A percentile compares a stretch with the other conserved stretches of the same genome.
These are phyloP conservation scores for Hestina assimilis DNA, from an alignment of 1,140 invertebrate genomes.

Conservation along the genomic window DNA sequence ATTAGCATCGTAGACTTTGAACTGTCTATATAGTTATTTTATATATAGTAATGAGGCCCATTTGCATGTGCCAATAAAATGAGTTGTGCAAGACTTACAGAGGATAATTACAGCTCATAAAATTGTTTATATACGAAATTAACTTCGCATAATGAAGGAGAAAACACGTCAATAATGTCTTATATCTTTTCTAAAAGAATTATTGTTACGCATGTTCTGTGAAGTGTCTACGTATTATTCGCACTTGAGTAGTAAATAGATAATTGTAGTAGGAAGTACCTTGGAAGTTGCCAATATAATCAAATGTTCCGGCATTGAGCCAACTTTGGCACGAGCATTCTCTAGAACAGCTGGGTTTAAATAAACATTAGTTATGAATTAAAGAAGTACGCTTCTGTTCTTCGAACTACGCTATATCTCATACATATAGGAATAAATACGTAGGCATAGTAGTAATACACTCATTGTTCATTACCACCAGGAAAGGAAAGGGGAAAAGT, in stretches of 20 bases:
- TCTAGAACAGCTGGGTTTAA: slow-evolving; percentile 9
- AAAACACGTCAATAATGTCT: not conserved
- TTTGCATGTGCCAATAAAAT: not conserved
- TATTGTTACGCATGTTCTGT: not conserved
- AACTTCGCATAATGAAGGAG: not conserved
- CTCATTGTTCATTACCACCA: too few species aligned
- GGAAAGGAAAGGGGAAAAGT: too few species aligned
- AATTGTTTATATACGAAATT: not conserved
- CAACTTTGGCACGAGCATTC: slow-evolving; percentile 20
- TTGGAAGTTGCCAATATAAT: slow-evolving; percentile 27
- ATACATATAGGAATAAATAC: not conserved
- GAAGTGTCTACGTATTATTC: not conserved
- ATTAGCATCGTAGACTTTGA: not conserved
- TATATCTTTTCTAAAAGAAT: not conserved
- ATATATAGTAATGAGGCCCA: not conserved
- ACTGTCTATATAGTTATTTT: not conserved
- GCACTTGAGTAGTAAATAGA: slow-evolving; percentile 23
- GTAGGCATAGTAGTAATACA: too few species aligned
- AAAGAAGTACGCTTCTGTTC: not conserved
- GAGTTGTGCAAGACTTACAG: not conserved
- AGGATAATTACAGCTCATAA: not conserved
- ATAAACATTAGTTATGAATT: not conserved
- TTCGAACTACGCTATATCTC: not conserved
- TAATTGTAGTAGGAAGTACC: slow-evolving; percentile 26
- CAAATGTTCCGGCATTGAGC: slow-evolving; percentile 21